A percentile compares a stretch with the other conserved stretches of the same genome.
phyloP scores from a whole-genome alignment of 2,797 vertebrate genomes.

The Gila robusta region DNA sequence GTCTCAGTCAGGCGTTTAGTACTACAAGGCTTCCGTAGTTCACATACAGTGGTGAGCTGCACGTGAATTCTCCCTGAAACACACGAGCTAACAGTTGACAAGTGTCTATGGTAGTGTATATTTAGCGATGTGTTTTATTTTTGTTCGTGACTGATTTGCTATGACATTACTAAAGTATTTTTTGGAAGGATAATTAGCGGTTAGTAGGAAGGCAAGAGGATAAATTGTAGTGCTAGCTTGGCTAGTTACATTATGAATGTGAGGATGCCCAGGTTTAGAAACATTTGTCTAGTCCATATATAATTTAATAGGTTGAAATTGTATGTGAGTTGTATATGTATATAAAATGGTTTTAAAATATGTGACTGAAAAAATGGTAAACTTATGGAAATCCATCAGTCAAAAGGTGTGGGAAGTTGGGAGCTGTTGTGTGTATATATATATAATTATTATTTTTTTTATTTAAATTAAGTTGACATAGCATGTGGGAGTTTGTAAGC shows the following conservation, averaged over 20 bases:
- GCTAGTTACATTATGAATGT: slow-evolving; percentile 12
- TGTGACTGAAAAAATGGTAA: background rate
- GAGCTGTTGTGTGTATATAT: background rate
- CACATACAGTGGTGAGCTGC: slow-evolving; percentile 56
- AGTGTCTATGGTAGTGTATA: background rate
- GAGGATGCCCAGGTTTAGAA: background rate
- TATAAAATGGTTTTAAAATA: background rate
- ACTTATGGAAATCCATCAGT: background rate
- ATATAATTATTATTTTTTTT: background rate
- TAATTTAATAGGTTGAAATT: background rate
- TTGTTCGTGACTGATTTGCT: background rate
- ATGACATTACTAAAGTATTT: background rate
- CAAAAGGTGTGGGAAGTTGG: background rate
- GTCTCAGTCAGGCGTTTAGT: background rate
- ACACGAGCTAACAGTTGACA: background rate
- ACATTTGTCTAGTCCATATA: no score
- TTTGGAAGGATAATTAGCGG: background rate
- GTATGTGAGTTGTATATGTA: background rate
- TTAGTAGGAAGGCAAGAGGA: background rate
- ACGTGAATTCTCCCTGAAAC: background rate
- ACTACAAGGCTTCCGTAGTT: slow-evolving; percentile 68
- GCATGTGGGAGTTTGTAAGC: background rate
- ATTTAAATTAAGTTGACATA: background rate
- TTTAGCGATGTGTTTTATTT: background rate
- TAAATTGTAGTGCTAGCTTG: background rate